These are phyloP conservation scores for Gobius niger DNA, from an alignment of 2,113 vertebrate genomes.

Conservation along the genomic window DNA sequence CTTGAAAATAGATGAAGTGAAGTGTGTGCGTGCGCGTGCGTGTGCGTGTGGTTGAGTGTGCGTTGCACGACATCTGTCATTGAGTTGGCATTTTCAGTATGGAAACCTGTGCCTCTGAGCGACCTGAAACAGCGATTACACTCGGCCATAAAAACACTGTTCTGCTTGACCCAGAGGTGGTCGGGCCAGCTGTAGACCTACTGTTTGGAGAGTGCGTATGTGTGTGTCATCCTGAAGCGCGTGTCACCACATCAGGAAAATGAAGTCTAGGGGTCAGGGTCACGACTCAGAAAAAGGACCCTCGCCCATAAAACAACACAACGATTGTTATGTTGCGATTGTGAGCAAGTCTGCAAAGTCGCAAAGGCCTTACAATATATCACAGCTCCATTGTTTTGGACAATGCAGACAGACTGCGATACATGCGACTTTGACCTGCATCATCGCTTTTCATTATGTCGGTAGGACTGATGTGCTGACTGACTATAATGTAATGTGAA, in stretches of 20 bases:
- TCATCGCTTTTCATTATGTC: neutral
- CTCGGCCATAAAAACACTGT: conserved; percentile 53
- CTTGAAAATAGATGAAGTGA: conserved; percentile 66
- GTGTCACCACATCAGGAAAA: conserved; percentile 28
- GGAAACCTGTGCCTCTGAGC: conserved; percentile 44
- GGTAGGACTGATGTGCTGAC: too few species aligned
- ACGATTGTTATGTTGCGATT: conserved; percentile 11
- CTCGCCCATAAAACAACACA: conserved; percentile 27
- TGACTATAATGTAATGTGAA: too few species aligned
- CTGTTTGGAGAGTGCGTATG: neutral
- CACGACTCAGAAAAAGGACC: conserved; percentile 28
- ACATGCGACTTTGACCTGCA: neutral
- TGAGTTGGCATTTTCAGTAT: conserved; percentile 61
- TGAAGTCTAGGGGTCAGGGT: conserved; percentile 17
- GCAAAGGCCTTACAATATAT: neutral
- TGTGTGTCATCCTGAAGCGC: neutral
- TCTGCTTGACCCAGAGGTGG: conserved; percentile 56
- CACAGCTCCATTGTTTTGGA: neutral
- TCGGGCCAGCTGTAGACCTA: conserved; percentile 31
- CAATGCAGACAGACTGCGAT: neutral
- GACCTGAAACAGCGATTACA: conserved; percentile 13
- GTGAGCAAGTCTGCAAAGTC: neutral
- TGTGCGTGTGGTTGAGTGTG: conserved; percentile 31
- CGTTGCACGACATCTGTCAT: conserved; percentile 62
- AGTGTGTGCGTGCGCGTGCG: conserved; percentile 25